These are phyloP conservation scores for Thyatira batis DNA, from an alignment of 2,888 invertebrate genomes.

Conservation along the genomic window DNA sequence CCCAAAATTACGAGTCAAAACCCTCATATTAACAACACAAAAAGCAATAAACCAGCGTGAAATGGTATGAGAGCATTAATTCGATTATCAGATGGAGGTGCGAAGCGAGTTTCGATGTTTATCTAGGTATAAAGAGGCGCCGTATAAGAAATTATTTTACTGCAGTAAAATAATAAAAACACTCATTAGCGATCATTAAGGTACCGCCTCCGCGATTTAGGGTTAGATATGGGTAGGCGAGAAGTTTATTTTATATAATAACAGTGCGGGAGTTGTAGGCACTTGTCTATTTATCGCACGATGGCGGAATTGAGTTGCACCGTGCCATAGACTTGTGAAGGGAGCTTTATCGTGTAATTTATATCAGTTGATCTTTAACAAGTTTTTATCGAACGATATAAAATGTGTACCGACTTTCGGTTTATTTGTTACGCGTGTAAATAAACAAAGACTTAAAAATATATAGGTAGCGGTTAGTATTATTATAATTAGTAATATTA, in stretches of 20 bases:
- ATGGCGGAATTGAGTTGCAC: constrained; percentile 15
- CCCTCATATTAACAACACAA: constrained; percentile 71
- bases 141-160: constrained; percentile 80
- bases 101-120: constrained; percentile 82
- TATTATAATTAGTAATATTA: too few species aligned
- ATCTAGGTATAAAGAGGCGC: constrained; percentile 81
- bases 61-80: constrained; percentile 80
- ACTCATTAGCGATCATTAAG: constrained; percentile 81
- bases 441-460: too few species aligned
- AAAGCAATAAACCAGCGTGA: constrained; percentile 80
- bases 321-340: constrained; percentile 9
- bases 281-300: constrained; percentile 53
- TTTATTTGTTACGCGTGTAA: too few species aligned
- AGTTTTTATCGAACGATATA: background rate
- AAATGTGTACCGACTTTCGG: background rate
- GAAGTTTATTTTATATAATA: constrained; percentile 70
- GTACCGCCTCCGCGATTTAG: constrained; percentile 73
- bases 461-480: too few species aligned
- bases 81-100: constrained; percentile 82
- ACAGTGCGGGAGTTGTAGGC: constrained; percentile 41
- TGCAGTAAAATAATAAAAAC: constrained; percentile 80
- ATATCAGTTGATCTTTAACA: background rate
- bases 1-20: constrained; percentile 74
- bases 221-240: constrained; percentile 69
- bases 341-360: background rate